phyloP scores from a whole-genome alignment of 2,113 vertebrate genomes.

The Semnopithecus entellus region DNA sequence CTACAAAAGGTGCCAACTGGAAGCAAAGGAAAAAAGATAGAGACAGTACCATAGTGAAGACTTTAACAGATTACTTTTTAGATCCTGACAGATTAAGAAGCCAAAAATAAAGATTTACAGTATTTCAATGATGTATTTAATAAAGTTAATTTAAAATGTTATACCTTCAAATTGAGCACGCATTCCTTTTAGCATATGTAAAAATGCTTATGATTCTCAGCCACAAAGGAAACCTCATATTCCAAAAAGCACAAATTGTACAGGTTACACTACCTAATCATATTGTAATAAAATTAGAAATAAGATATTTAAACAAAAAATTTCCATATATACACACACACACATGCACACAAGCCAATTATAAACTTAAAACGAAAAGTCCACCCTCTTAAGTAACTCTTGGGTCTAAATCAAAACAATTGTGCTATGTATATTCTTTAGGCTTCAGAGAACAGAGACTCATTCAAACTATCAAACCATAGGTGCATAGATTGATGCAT shows the following conservation, averaged over 20 bases:
- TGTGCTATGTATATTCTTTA: neutral
- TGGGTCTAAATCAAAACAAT: conserved; percentile 1
- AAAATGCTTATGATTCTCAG: neutral
- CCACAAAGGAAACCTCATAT: neutral
- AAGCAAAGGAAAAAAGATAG: neutral
- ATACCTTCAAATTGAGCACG: neutral
- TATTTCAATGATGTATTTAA: conserved; percentile 5
- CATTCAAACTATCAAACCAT: neutral
- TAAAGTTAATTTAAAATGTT: neutral
- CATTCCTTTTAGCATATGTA: neutral
- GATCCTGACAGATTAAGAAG: neutral
- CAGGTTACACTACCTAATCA: neutral
- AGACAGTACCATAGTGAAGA: neutral
- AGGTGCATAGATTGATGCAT: neutral
- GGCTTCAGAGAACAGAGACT: neutral
- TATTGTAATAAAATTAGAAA: neutral
- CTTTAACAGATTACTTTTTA: neutral
- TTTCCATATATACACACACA: neutral
- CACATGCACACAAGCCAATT: neutral
- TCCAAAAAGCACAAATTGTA: neutral
- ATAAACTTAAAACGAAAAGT: conserved; percentile 22
- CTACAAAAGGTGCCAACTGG: neutral
- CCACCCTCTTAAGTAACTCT: neutral
- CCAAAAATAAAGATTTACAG: neutral
- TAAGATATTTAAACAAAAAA: neutral